These are phyloP conservation scores for Pseudococcus longispinus DNA, from an alignment of 2,888 invertebrate genomes.

Conservation along the genomic window DNA sequence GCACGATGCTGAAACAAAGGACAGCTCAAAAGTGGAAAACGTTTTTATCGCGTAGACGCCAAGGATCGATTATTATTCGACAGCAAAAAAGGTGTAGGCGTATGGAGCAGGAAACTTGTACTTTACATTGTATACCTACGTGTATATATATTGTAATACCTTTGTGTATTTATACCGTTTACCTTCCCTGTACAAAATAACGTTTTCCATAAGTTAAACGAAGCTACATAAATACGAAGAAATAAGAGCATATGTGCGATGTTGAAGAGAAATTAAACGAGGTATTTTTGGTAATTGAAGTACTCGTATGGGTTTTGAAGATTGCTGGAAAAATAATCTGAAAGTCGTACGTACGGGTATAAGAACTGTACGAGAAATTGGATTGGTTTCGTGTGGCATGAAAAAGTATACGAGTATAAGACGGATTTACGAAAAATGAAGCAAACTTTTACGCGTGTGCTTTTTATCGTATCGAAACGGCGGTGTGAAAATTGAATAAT, in stretches of 20 bases:
- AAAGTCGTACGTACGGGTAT: background rate
- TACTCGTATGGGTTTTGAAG: background rate
- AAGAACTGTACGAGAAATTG: background rate
- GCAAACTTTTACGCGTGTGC: background rate
- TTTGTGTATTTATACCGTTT: background rate
- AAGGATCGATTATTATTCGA: background rate
- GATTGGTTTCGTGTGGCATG: background rate
- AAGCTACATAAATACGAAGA: background rate
- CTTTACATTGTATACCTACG: background rate
- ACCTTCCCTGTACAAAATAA: background rate
- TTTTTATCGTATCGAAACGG: background rate
- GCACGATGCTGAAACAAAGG: background rate
- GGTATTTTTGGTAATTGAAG: background rate
- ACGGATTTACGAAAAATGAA: background rate
- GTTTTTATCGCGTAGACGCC: background rate
- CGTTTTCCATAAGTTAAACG: background rate
- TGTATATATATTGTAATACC: background rate
- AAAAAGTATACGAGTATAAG: background rate
- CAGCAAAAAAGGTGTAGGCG: background rate
- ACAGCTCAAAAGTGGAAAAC: background rate
- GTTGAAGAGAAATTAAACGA: background rate
- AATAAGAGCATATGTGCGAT: background rate
- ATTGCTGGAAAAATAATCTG: background rate
- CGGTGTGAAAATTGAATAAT: conserved; percentile 1
- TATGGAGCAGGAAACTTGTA: too few species aligned